A percentile compares a stretch with the other conserved stretches of the same genome.
Conservation (phyloP, 2,888 invertebrate genomes). For the Cantharis lateralis region DNA sequence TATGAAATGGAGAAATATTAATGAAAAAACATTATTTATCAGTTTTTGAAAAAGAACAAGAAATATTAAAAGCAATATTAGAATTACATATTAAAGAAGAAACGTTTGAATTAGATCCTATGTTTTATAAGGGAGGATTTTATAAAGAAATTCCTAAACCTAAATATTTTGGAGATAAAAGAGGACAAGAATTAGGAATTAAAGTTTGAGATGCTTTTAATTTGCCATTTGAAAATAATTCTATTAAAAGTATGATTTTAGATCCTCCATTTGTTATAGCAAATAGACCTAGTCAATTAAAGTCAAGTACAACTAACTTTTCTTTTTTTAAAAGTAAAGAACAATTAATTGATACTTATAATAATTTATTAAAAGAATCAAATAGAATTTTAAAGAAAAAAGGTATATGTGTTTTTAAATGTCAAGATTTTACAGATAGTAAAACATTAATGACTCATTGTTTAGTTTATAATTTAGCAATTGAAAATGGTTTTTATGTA, state of each 20-base stretch:
- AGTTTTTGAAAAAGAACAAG: background rate
- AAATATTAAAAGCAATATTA: background rate
- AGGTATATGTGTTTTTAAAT: background rate
- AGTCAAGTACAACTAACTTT: background rate
- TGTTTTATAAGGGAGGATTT: background rate
- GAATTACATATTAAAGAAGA: background rate
- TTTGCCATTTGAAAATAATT: background rate
- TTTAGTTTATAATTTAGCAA: background rate
- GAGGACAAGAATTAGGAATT: background rate
- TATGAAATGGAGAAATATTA: background rate
- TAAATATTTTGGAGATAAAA: background rate
- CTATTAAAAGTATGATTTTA: background rate
- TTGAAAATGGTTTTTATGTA: background rate
- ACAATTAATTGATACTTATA: too few species aligned
- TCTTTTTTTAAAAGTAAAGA: background rate
- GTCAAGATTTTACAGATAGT: background rate
- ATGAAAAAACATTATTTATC: background rate
- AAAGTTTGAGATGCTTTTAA: background rate
- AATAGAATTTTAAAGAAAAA: background rate
- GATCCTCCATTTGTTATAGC: background rate
- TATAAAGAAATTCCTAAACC: background rate
- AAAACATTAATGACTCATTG: background rate
- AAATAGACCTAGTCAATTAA: background rate
- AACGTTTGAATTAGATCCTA: background rate
- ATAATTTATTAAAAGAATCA: background rate